Conservation (phyloP, 2,888 invertebrate species). For the Drosophila rellima region DNA sequence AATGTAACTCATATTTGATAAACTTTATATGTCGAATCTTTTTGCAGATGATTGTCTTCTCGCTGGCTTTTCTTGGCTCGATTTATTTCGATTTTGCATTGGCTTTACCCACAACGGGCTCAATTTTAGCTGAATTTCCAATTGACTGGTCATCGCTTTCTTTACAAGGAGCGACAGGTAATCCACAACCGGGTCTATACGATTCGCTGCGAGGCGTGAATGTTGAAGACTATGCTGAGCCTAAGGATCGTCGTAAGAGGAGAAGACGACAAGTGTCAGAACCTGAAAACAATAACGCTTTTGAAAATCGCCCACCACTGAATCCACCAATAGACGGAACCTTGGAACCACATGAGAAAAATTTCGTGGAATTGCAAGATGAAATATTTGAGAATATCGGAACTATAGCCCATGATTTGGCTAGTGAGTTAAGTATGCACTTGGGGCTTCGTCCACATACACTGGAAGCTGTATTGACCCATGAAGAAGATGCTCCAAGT, state of each 20-base stretch:
- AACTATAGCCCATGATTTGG: slow-evolving; percentile 1
- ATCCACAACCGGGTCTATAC: background rate
- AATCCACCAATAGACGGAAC: background rate
- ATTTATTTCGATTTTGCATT: background rate
- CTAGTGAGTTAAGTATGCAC: background rate
- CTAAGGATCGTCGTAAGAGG: background rate
- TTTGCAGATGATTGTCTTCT: slow-evolving; percentile 17
- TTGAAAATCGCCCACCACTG: background rate
- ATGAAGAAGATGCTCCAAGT: slow-evolving; percentile 9
- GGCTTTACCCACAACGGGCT: background rate
- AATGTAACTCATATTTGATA: no score
- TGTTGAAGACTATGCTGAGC: background rate
- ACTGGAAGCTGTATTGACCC: background rate
- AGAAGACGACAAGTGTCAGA: background rate
- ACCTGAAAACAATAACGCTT: background rate
- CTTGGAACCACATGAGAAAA: background rate
- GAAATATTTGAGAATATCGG: slow-evolving; percentile 1
- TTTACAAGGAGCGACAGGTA: background rate
- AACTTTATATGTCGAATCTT: background rate
- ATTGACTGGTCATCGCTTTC: background rate
- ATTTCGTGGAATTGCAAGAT: background rate
- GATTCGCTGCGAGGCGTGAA: background rate
- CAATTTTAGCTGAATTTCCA: background rate
- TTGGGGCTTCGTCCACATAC: slow-evolving; percentile 9
- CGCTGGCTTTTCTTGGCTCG: background rate